Evolutionary conservation across 2,888 invertebrate genomes (phyloP).

Genomic region (Cheilosia vulpina): DNA sequence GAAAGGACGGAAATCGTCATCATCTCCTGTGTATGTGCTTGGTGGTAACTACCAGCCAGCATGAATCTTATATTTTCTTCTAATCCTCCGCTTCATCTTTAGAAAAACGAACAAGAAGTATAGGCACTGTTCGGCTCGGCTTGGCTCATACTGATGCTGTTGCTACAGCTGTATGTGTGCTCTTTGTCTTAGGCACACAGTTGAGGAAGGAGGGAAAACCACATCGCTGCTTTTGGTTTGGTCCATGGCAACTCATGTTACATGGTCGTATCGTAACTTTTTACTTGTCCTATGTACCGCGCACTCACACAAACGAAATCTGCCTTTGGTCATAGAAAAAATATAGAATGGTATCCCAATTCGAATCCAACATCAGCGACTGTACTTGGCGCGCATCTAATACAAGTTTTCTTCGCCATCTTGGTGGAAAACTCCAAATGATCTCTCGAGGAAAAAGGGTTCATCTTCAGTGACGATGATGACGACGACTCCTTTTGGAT

Average conservation of each 20-base stretch:
- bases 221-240: constrained; percentile 43
- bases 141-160: constrained; percentile 30
- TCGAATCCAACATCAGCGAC: constrained; percentile 62
- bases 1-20: constrained; percentile 71
- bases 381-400: constrained; percentile 71
- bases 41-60: constrained; percentile 52
- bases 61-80: constrained; percentile 72
- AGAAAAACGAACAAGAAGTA: constrained; percentile 31
- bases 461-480: constrained; percentile 47
- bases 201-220: constrained; percentile 58
- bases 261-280: constrained; percentile 58
- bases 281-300: constrained; percentile 46
- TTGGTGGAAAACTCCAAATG: constrained; percentile 52
- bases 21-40: constrained; percentile 31
- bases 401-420: constrained; percentile 61
- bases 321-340: constrained; percentile 48
- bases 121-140: background rate
- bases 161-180: constrained; percentile 24
- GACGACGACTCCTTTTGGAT: constrained; percentile 48
- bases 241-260: constrained; percentile 58
- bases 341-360: constrained; percentile 26
- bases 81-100: constrained; percentile 68
- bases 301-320: background rate
- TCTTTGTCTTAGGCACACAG: constrained; percentile 43
- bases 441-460: constrained; percentile 64